Conservation (phyloP, 2,888 invertebrate species). For the Eupelmus urozonus region DNA sequence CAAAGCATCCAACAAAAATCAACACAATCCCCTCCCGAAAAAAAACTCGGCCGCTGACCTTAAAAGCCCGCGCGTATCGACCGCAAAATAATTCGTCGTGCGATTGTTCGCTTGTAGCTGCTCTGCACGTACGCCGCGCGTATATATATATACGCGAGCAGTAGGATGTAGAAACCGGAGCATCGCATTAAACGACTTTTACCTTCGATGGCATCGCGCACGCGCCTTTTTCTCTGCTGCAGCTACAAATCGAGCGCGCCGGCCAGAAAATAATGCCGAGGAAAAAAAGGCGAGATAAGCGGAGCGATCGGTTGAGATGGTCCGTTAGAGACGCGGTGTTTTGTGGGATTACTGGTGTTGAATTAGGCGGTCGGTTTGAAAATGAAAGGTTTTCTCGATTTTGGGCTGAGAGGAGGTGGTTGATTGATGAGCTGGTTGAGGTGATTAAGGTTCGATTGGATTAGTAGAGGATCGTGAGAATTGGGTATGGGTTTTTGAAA, state of each 20-base stretch:
- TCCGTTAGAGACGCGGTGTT: too few relatives aligned
- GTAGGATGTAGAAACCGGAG: constrained; percentile 53
- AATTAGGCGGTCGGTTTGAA: too few relatives aligned
- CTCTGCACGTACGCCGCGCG: constrained; percentile 2
- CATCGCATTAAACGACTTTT: constrained; percentile 57
- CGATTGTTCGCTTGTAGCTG: constrained; percentile 18
- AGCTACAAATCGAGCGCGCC: constrained; percentile 24
- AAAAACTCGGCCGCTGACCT: constrained; percentile 9
- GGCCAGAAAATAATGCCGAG: constrained; percentile 12
- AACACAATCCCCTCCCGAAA: too few relatives aligned
- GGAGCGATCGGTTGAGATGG: too few relatives aligned
- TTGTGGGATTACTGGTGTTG: too few relatives aligned
- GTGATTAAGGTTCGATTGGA: too few relatives aligned
- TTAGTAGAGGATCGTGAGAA: too few relatives aligned
- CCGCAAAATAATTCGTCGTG: constrained; percentile 29
- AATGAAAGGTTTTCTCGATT: too few relatives aligned
- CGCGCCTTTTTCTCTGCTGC: not conserved
- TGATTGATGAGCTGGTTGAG: too few relatives aligned
- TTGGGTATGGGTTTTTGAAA: too few relatives aligned
- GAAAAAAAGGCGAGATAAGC: not conserved
- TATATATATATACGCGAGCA: not conserved
- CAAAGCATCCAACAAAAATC: too few relatives aligned
- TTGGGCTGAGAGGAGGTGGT: too few relatives aligned
- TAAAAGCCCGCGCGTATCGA: constrained; percentile 14
- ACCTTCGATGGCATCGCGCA: constrained; percentile 53